These are phyloP conservation scores for Bradysia coprophila DNA, from an alignment of 1,140 invertebrate species.

Conservation along the genomic window DNA sequence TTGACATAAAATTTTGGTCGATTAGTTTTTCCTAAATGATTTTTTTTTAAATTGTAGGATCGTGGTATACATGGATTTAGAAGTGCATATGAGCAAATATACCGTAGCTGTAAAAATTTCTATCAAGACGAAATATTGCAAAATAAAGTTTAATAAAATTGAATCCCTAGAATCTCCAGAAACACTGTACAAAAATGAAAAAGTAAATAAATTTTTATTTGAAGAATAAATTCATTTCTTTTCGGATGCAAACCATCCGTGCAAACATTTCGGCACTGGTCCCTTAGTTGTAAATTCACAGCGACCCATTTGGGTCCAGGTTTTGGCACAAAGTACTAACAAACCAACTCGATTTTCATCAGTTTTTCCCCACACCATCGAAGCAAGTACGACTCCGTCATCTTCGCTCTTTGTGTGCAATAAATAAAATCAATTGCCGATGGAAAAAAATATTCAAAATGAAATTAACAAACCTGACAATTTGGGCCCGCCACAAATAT, in stretches of 20 bases:
- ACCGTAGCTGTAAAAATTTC: too few species aligned
- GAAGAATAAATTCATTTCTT: too few species aligned
- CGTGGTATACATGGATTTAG: too few species aligned
- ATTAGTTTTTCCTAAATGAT: too few species aligned
- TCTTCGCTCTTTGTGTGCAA: constrained; percentile 46
- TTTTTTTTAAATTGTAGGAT: too few species aligned
- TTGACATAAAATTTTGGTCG: too few species aligned
- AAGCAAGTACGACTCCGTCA: constrained; percentile 51
- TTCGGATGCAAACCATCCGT: constrained; percentile 74
- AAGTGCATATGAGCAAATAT: too few species aligned
- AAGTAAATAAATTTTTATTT: too few species aligned
- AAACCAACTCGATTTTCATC: constrained; percentile 39
- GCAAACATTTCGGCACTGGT: constrained; percentile 58
- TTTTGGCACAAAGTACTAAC: constrained; percentile 46
- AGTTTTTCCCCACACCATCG: constrained; percentile 42
- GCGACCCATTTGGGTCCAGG: constrained; percentile 44
- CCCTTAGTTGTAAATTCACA: constrained; percentile 45
- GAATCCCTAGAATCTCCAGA: too few species aligned
- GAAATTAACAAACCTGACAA: constrained; percentile 29
- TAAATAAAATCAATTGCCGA: constrained; percentile 4
- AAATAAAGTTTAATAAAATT: too few species aligned
- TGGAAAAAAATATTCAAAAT: constrained; percentile 1
- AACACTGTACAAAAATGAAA: too few species aligned
- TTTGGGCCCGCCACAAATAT: constrained; percentile 60
- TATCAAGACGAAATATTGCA: too few species aligned